Conservation (phyloP, 35 echinoderm and acorn worm species). For the Heliocidaris tuberculata region DNA sequence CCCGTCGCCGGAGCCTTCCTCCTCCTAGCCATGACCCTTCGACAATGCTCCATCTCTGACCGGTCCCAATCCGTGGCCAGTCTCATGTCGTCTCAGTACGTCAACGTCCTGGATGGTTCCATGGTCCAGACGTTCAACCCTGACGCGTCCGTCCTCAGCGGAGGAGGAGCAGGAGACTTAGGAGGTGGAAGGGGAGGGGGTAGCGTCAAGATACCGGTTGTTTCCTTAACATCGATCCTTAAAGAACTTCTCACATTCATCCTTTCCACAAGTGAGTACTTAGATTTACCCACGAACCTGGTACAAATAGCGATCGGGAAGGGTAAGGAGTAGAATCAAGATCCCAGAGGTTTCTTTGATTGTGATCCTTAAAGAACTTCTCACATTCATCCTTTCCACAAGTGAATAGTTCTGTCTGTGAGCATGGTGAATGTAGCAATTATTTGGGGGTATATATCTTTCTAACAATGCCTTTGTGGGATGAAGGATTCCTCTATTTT, state of each 20-base stretch:
- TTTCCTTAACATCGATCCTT: constrained; percentile 74
- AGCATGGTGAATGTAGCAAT: no score
- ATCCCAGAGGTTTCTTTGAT: constrained; percentile 31
- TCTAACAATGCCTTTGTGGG: no score
- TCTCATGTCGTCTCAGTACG: constrained; percentile 80
- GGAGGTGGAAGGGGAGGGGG: background rate
- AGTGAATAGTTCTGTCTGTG: constrained; percentile 27
- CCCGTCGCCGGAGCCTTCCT: constrained; percentile 80
- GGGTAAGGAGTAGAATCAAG: background rate
- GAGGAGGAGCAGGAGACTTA: background rate
- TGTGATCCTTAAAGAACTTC: no score
- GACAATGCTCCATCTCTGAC: constrained; percentile 76
- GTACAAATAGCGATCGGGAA: background rate
- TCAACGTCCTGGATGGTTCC: constrained; percentile 69
- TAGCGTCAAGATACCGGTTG: constrained; percentile 54
- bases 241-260: constrained; percentile 83
- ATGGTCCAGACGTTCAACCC: background rate
- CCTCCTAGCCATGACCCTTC: constrained; percentile 72
- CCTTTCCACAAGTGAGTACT: constrained; percentile 67
- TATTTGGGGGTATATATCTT: no score
- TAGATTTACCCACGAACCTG: background rate
- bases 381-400: constrained; percentile 73
- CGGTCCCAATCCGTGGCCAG: constrained; percentile 69
- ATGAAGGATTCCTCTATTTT: no score
- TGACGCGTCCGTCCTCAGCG: background rate